A percentile compares a stretch with the other conserved stretches of the same genome.
Conservation (phyloP, 2,888 invertebrate species). For the Pristionchus maxplancki region DNA sequence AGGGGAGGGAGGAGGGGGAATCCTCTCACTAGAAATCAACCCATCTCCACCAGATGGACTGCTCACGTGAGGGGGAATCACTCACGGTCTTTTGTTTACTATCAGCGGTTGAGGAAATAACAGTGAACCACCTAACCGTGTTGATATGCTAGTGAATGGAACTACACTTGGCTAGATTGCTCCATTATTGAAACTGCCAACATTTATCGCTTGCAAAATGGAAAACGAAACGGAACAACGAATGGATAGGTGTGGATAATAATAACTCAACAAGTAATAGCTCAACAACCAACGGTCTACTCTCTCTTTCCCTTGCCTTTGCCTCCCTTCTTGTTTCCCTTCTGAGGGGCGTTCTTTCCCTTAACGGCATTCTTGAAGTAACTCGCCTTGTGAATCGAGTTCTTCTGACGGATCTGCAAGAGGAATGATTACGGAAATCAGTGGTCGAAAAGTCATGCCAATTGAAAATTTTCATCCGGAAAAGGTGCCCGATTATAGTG, state of each 20-base stretch:
- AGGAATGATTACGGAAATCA: neutral
- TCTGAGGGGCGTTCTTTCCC: slow-evolving; percentile 67
- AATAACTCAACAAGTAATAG: slow-evolving; percentile 24
- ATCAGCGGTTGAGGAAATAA: neutral
- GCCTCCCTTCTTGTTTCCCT: slow-evolving; percentile 59
- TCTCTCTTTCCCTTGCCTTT: slow-evolving; percentile 19
- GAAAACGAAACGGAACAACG: slow-evolving; percentile 40
- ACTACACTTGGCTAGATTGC: neutral
- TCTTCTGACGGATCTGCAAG: slow-evolving; percentile 61
- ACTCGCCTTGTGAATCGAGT: slow-evolving; percentile 65
- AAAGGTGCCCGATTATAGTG: too few relatives aligned
- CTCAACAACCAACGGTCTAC: neutral
- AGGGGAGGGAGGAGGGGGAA: neutral
- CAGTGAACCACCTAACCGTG: neutral
- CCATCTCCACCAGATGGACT: neutral
- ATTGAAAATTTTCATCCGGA: too few relatives aligned
- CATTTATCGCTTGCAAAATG: slow-evolving; percentile 25
- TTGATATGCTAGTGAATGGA: slow-evolving; percentile 31
- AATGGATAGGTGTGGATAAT: neutral
- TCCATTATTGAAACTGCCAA: neutral
- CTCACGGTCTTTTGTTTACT: neutral
- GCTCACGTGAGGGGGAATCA: slow-evolving; percentile 1
- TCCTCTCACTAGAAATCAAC: neutral
- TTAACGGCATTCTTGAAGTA: slow-evolving; percentile 57
- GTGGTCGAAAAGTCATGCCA: too few relatives aligned